Percentiles rank a stretch among this genome's conserved stretches.
Evolutionary conservation across 2,113 vertebrate genomes (phyloP).

Genomic region (Lepidothrix coronata): DNA sequence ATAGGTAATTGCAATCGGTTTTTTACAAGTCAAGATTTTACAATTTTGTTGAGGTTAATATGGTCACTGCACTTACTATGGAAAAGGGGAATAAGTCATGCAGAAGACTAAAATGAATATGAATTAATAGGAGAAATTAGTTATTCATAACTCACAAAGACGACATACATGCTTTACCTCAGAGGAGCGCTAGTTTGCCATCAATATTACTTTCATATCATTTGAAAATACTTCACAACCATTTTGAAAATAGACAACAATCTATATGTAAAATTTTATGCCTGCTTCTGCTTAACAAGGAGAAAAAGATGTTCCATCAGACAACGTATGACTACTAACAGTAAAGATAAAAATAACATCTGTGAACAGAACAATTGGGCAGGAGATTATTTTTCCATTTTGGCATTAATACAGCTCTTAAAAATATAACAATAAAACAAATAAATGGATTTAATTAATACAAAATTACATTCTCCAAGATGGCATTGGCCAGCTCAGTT

Average conservation of each 20-base stretch:
- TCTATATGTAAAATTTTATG: neutral
- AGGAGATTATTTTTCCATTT: neutral
- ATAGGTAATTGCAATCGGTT: neutral
- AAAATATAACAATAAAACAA: neutral
- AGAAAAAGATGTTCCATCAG: neutral
- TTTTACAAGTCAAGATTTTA: neutral
- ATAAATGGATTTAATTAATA: neutral
- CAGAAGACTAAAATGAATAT: neutral
- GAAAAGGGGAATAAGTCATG: neutral
- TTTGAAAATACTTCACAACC: neutral
- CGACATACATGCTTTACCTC: neutral
- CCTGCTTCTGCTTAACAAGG: neutral
- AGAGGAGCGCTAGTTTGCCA: neutral
- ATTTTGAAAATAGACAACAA: neutral
- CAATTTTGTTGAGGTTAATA: neutral
- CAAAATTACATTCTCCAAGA: neutral
- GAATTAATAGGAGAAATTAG: neutral
- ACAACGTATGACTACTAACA: neutral
- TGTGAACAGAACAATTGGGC: neutral
- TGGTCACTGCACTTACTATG: neutral
- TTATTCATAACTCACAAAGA: neutral
- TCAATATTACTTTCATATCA: neutral
- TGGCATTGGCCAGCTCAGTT: neutral
- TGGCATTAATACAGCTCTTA: neutral
- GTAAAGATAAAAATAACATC: neutral